Percentiles rank a stretch among this genome's conserved stretches.
Conservation (phyloP, 2,797 vertebrate species). For the Acipenser oxyrinchus region DNA sequence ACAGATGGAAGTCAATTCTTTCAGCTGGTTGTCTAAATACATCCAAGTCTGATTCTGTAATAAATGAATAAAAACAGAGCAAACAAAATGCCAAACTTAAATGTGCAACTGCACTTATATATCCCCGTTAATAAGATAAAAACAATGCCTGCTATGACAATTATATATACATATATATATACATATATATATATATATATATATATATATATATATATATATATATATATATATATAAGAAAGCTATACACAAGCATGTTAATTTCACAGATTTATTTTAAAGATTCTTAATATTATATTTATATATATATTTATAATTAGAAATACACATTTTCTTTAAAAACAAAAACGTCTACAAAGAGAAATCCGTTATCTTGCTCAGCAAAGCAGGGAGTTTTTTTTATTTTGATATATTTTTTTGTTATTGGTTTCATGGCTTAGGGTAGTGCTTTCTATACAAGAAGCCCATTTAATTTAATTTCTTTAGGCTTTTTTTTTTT, state of each 20-base stretch:
- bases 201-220: no score
- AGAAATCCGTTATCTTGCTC: constrained; percentile 87
- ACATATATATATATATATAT: constrained; percentile 73
- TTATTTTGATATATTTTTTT: constrained; percentile 25
- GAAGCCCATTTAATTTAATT: constrained; percentile 69
- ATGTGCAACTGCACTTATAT: constrained; percentile 78
- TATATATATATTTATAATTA: constrained; percentile 98
- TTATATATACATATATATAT: constrained; percentile 80
- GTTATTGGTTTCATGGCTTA: constrained; percentile 77
- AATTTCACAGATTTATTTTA: constrained; percentile 99
- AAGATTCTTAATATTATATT: constrained; percentile 96
- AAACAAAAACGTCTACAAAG: constrained; percentile 94
- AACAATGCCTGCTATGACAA: constrained; percentile 76
- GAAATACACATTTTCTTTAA: constrained; percentile 96
- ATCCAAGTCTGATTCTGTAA: constrained; percentile 67
- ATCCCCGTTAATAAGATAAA: constrained; percentile 88
- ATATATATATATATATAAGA: no score
- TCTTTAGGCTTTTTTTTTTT: constrained; percentile 54
- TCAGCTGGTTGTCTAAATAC: constrained; percentile 69
- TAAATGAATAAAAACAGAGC: constrained; percentile 73
- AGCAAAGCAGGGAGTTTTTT: constrained; percentile 94
- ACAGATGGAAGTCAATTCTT: constrained; percentile 41
- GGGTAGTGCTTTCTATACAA: constrained; percentile 73
- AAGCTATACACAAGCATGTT: constrained; percentile 99
- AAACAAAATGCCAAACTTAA: constrained; percentile 71